Conservation (phyloP, 2,797 vertebrate species). For the Dryobates pubescens region DNA sequence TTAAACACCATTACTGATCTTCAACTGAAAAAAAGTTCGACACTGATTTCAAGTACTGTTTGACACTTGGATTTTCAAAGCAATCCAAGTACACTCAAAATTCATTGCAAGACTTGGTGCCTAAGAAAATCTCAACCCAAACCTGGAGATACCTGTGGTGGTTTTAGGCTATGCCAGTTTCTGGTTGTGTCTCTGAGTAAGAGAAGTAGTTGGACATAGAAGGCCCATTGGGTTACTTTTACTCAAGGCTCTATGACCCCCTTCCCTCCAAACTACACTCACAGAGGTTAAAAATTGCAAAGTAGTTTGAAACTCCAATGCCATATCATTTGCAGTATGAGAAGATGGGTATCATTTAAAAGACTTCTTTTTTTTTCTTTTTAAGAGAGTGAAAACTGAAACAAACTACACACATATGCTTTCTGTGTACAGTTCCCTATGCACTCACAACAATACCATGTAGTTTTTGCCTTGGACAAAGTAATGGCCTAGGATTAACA, state of each 20-base stretch:
- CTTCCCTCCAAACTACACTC: background rate
- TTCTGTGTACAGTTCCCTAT: background rate
- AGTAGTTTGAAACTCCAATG: background rate
- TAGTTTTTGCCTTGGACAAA: constrained; percentile 9
- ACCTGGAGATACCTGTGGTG: background rate
- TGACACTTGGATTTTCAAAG: background rate
- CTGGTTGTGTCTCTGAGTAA: rapidly evolving
- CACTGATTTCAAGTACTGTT: background rate
- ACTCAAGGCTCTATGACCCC: background rate
- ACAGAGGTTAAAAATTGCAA: background rate
- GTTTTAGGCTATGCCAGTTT: background rate
- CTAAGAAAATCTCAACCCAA: background rate
- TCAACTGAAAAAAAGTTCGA: background rate
- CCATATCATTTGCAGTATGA: background rate
- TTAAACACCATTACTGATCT: background rate
- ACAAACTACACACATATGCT: background rate
- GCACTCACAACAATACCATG: background rate
- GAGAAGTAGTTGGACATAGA: background rate
- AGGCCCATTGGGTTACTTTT: background rate
- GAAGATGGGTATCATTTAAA: background rate
- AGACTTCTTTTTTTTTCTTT: too few relatives aligned
- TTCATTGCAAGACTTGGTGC: background rate
- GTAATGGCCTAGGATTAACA: background rate
- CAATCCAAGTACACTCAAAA: background rate
- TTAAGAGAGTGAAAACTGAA: background rate